A percentile compares a stretch with the other conserved stretches of the same genome.
Conservation (phyloP, 2,797 vertebrate species). For the Pagetopsis macropterus region DNA sequence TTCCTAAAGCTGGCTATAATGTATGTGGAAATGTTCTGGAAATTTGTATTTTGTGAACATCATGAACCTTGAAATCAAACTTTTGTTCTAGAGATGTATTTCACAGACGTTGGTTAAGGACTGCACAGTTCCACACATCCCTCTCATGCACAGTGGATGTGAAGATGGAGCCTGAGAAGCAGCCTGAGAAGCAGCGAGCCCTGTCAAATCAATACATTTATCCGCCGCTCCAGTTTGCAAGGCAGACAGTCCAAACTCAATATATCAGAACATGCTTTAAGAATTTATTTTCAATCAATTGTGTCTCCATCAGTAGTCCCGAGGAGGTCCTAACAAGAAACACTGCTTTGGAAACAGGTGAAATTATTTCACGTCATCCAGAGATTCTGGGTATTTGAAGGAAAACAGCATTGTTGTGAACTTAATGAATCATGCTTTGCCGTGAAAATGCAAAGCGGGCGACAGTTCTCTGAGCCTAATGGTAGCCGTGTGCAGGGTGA, state of each 20-base stretch:
- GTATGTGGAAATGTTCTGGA: not conserved
- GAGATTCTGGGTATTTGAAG: not conserved
- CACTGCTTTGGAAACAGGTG: constrained; percentile 3
- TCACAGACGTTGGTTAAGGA: not conserved
- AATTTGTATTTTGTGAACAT: not conserved
- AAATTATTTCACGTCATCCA: not conserved
- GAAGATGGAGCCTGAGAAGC: constrained; percentile 18
- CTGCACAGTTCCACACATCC: not conserved
- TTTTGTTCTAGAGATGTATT: not conserved
- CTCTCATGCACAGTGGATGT: not conserved
- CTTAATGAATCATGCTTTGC: constrained; percentile 10
- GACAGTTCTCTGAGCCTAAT: not conserved
- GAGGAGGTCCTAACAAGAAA: not conserved
- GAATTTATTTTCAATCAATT: constrained; percentile 29
- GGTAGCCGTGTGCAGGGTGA: not conserved
- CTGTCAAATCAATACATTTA: constrained; percentile 35
- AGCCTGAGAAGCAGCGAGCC: constrained; percentile 24
- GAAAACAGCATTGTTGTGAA: not conserved
- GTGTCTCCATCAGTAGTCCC: not conserved
- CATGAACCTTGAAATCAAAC: not conserved
- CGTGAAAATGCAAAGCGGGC: not conserved
- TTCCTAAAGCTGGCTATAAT: not conserved
- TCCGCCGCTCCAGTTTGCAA: constrained; percentile 14
- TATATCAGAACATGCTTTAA: constrained; percentile 8
- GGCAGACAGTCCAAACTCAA: constrained; percentile 13